These are phyloP conservation scores for Brachyalestes nurse DNA, from an alignment of 2,797 vertebrate species.

Conservation along the genomic window DNA sequence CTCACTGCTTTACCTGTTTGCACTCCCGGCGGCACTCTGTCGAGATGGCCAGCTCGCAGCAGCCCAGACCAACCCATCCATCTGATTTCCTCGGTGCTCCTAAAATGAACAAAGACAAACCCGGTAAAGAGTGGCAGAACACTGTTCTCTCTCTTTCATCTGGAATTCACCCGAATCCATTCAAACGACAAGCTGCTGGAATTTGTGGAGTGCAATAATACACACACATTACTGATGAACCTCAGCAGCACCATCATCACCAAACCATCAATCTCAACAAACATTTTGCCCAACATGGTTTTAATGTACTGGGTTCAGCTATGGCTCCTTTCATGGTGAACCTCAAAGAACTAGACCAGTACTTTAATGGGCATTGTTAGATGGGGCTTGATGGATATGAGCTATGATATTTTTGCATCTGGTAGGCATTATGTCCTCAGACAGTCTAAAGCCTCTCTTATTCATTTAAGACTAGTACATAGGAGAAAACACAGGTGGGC, in stretches of 20 bases:
- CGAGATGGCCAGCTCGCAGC: conserved; percentile 95
- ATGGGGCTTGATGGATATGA: conserved; percentile 36
- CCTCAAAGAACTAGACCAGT: conserved; percentile 31
- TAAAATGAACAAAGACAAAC: conserved; percentile 59
- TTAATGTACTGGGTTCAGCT: conserved; percentile 25
- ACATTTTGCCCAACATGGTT: conserved; percentile 37
- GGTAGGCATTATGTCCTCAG: conserved; percentile 46
- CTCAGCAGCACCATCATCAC: conserved; percentile 17
- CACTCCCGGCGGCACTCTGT: conserved; percentile 92
- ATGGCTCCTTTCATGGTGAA: conserved; percentile 22
- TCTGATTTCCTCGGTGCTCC: conserved; percentile 94
- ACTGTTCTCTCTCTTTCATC: neutral
- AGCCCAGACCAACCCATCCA: conserved; percentile 96
- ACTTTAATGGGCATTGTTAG: conserved; percentile 34
- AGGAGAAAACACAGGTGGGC: conserved; percentile 40
- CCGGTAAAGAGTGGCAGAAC: neutral
- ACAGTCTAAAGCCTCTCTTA: conserved; percentile 43
- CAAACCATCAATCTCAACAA: conserved; percentile 23
- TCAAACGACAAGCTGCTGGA: neutral
- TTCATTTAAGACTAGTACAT: conserved; percentile 39
- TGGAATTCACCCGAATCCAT: conserved; percentile 11
- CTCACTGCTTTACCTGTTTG: conserved; percentile 82
- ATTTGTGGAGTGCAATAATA: neutral
- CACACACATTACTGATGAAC: conserved; percentile 21
- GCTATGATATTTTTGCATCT: conserved; percentile 45